phyloP scores from a whole-genome alignment of 2,113 vertebrate species.

The Lamprotornis superbus region DNA sequence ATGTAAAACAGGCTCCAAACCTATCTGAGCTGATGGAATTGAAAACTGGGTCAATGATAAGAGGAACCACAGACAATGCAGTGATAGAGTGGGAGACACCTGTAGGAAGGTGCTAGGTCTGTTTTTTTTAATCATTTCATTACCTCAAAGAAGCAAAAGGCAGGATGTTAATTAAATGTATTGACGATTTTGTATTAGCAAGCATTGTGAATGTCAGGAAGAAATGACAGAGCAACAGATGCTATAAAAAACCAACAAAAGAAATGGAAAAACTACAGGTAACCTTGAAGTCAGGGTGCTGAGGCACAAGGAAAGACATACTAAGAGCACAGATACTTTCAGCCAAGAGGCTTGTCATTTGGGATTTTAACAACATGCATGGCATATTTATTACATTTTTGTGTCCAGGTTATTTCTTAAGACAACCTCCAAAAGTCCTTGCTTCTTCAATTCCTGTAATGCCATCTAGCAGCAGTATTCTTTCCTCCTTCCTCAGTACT shows the following conservation, averaged over 20 bases:
- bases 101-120: background rate
- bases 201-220: background rate
- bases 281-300: background rate
- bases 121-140: conserved; percentile 38
- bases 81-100: background rate
- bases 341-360: background rate
- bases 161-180: conserved; percentile 6
- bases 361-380: background rate
- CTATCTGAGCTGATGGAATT: background rate
- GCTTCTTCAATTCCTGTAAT: background rate
- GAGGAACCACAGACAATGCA: background rate
- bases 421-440: background rate
- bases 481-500: background rate
- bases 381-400: background rate
- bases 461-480: background rate
- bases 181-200: background rate
- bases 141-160: background rate
- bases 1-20: background rate
- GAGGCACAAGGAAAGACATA: background rate
- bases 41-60: background rate
- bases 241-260: background rate
- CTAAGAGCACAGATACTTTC: background rate
- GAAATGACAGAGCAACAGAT: background rate
- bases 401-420: background rate
- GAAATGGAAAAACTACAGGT: background rate